Conservation (phyloP, 2,797 vertebrate species). For the Eleutherodactylus coqui region DNA sequence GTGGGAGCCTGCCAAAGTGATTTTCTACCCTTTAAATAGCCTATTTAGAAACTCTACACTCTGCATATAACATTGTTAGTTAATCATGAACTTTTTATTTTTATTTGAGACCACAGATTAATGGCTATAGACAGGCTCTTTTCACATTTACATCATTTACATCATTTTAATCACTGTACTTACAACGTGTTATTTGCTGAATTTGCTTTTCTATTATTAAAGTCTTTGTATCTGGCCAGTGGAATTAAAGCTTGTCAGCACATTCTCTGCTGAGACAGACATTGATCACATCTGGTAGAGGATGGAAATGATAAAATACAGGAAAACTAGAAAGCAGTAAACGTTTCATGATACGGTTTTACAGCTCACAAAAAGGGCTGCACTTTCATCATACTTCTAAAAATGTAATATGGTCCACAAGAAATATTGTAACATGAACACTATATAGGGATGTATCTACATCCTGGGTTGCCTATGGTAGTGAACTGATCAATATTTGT, state of each 20-base stretch:
- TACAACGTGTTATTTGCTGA: slow-evolving; percentile 46
- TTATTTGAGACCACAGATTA: slow-evolving; percentile 39
- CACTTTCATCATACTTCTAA: not conserved
- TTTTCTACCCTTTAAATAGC: slow-evolving; percentile 37
- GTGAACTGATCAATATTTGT: too few relatives aligned
- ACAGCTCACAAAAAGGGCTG: not conserved
- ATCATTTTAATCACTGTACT: slow-evolving; percentile 19
- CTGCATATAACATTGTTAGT: slow-evolving; percentile 30
- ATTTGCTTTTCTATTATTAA: slow-evolving; percentile 41
- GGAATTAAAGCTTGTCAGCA: slow-evolving; percentile 47
- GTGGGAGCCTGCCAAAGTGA: not conserved
- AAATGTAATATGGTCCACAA: not conserved
- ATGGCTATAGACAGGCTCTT: slow-evolving; percentile 9
- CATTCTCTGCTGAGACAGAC: slow-evolving; percentile 15
- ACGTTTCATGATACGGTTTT: not conserved
- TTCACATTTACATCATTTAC: slow-evolving; percentile 3
- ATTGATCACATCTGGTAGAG: slow-evolving; percentile 1
- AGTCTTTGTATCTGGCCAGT: slow-evolving; percentile 2
- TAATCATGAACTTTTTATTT: slow-evolving; percentile 6
- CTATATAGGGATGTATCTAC: too few relatives aligned
- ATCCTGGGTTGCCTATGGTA: too few relatives aligned
- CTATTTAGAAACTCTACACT: slow-evolving; percentile 10
- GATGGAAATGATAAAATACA: not conserved
- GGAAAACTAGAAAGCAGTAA: not conserved
- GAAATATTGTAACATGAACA: not conserved